Evolutionary conservation across 2,113 vertebrate species (phyloP).

Genomic region (Struthio camelus): DNA sequence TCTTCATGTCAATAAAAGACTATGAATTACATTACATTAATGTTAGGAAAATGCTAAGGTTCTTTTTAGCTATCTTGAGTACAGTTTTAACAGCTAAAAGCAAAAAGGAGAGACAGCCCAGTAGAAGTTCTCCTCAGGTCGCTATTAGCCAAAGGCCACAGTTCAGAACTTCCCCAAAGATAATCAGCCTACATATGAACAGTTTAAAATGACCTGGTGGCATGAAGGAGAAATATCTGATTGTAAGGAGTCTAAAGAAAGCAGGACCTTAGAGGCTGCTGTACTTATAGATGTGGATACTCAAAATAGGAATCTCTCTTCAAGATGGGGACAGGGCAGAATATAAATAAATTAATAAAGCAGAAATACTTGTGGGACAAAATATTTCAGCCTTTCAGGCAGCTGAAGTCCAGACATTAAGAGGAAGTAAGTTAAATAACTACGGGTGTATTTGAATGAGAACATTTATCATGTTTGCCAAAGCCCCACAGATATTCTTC

Average conservation of each 20-base stretch:
- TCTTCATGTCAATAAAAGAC: background rate
- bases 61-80: background rate
- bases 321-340: constrained; percentile 1
- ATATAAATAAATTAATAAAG: constrained; percentile 39
- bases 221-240: background rate
- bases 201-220: background rate
- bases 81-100: background rate
- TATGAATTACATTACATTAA: background rate
- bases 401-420: constrained; percentile 39
- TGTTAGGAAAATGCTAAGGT: background rate
- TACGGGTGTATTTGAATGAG: constrained; percentile 70
- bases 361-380: constrained; percentile 51
- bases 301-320: background rate
- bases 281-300: background rate
- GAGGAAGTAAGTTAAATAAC: constrained; percentile 69
- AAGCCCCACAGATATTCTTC: constrained; percentile 63
- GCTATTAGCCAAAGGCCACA: background rate
- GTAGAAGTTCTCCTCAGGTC: background rate
- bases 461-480: constrained; percentile 72
- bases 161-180: background rate
- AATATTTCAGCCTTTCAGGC: constrained; percentile 45
- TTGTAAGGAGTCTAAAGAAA: background rate
- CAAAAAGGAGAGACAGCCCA: background rate
- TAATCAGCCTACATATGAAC: accelerated
- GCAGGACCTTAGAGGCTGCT: background rate